Conservation (phyloP, 1,140 invertebrate genomes). For the Caerostris extrusa region DNA sequence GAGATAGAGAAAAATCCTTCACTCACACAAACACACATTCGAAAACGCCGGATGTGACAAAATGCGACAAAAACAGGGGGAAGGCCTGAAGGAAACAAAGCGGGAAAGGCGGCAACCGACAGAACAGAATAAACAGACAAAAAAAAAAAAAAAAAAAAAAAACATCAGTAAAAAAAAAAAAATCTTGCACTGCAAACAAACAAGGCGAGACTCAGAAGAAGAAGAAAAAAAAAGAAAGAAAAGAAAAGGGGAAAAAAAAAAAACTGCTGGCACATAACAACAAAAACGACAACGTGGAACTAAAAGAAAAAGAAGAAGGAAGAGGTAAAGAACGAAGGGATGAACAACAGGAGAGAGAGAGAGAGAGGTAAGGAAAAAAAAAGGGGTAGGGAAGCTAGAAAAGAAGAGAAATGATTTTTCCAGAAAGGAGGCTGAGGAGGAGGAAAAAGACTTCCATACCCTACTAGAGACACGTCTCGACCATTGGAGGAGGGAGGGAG, state of each 20-base stretch:
- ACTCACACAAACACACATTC: conserved; percentile 68
- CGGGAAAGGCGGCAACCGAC: conserved; percentile 45
- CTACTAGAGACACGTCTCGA: conserved; percentile 74
- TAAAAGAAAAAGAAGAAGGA: conserved; percentile 58
- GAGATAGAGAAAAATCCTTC: conserved; percentile 49
- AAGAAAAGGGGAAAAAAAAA: neutral
- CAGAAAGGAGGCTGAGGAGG: conserved; percentile 36
- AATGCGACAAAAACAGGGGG: conserved; percentile 66
- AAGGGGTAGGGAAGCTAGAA: conserved; percentile 42
- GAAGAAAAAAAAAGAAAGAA: neutral
- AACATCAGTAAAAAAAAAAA: conserved; percentile 30
- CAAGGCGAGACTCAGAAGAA: conserved; percentile 23
- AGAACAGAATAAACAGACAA: conserved; percentile 17
- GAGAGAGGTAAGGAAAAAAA: conserved; percentile 40
- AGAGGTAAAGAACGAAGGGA: conserved; percentile 67
- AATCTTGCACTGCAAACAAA: conserved; percentile 69
- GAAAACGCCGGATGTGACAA: conserved; percentile 77
- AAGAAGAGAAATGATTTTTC: conserved; percentile 77
- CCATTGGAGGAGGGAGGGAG: conserved; percentile 53
- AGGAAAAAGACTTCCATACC: conserved; percentile 63
- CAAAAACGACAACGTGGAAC: conserved; percentile 73
- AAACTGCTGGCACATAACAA: conserved; percentile 46
- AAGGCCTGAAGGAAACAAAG: conserved; percentile 66
- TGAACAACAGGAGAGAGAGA: conserved; percentile 28
- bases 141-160: neutral